phyloP scores from a whole-genome alignment of 2,113 vertebrate genomes.

The Odontesthes bonariensis region DNA sequence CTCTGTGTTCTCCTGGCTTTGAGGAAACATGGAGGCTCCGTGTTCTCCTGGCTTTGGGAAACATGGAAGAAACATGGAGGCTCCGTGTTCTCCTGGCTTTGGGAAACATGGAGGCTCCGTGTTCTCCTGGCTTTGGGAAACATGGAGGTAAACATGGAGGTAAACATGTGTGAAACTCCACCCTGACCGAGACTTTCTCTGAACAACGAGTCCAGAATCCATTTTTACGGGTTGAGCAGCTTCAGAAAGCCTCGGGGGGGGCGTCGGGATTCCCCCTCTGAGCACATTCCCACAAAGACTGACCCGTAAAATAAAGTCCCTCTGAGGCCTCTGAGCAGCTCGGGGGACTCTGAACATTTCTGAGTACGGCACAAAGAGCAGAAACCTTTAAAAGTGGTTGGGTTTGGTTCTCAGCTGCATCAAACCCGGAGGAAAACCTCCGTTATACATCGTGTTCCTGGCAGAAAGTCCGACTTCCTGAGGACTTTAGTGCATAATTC shows the following conservation, averaged over 20 bases:
- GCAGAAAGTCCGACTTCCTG: not conserved
- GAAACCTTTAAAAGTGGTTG: not conserved
- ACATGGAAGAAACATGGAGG: too few relatives aligned
- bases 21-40: too few relatives aligned
- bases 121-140: conserved; percentile 19
- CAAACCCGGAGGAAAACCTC: conserved; percentile 14
- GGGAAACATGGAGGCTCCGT: too few relatives aligned
- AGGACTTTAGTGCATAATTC: not conserved
- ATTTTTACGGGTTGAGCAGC: not conserved
- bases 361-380: not conserved
- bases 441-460: not conserved
- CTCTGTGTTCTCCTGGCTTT: not conserved
- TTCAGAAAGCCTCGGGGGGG: not conserved
- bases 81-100: too few relatives aligned
- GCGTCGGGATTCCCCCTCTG: not conserved
- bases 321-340: not conserved
- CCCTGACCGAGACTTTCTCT: conserved; percentile 14
- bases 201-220: conserved; percentile 16
- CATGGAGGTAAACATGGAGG: too few relatives aligned
- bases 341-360: not conserved
- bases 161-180: not conserved
- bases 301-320: not conserved
- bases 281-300: not conserved
- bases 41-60: too few relatives aligned
- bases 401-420: too few relatives aligned